Conservation (phyloP, 1,140 invertebrate species). For the Dreissena polymorpha region DNA sequence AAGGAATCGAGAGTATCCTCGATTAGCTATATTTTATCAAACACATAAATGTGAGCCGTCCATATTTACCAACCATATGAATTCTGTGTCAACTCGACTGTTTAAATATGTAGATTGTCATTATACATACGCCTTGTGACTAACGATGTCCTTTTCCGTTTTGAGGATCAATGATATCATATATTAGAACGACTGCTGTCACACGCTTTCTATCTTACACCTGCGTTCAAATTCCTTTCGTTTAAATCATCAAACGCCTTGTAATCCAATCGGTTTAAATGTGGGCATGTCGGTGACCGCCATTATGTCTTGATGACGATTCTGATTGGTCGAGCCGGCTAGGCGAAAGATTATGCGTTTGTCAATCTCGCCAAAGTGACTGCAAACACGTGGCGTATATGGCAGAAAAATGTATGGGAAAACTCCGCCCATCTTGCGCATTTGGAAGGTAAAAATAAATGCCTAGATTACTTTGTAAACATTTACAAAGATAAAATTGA, state of each 20-base stretch:
- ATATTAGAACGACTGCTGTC: too few species aligned
- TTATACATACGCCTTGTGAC: too few species aligned
- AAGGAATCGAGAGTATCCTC: too few species aligned
- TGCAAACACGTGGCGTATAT: constrained; percentile 46
- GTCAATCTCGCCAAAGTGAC: constrained; percentile 51
- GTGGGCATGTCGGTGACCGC: neutral
- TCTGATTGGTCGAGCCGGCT: constrained; percentile 32
- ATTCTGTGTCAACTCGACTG: too few species aligned
- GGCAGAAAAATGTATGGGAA: constrained; percentile 46
- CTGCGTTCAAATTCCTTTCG: constrained; percentile 7
- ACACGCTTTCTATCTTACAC: constrained; percentile 4
- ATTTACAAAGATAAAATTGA: constrained; percentile 55
- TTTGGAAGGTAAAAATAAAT: constrained; percentile 51
- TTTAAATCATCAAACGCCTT: neutral
- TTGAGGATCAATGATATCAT: too few species aligned
- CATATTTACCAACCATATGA: too few species aligned
- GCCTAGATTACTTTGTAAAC: constrained; percentile 52
- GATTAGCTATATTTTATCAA: too few species aligned
- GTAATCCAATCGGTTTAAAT: constrained; percentile 39
- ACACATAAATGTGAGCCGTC: too few species aligned
- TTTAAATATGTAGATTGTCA: too few species aligned
- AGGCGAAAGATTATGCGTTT: constrained; percentile 32
- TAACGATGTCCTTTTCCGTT: too few species aligned
- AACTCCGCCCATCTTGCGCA: constrained; percentile 51
- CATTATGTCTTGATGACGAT: constrained; percentile 8